Evolutionary conservation across 2,888 invertebrate species (phyloP), one percentile per base, ranked within the genome.

Genomic region (Helobdella robusta): DNA sequence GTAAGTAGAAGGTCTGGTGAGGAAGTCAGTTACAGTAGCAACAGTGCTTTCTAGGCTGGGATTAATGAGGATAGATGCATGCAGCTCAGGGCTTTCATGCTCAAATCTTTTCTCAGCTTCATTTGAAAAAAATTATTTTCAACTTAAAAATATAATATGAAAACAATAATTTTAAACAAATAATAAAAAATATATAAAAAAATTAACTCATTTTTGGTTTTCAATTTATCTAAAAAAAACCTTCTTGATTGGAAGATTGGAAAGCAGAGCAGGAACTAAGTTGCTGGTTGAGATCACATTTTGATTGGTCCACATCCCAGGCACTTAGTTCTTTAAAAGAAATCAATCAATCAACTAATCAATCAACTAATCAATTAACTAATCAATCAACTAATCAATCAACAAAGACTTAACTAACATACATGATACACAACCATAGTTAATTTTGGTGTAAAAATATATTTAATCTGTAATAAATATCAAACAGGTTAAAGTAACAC

Each of bases 221-320:
- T n/a, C n/a, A n/a, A n/a, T n/a, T n/a, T n/a, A n/a, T n/a, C n/a
- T n/a, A n/a, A n/a, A n/a, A n/a, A n/a, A n/a, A 48, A 40, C 64
- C 64, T 36, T 59, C 65, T 34, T 59, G 58, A 28, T n/a, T 23
- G 2, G 11, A 18, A 2, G 59, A 40, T n/a, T 60, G 44, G 50
- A 60, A 52, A 30, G 25, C 44, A 15, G 34, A 34, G 23, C 59
- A 36, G 20, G 65, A 46, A 15, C 48, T 46, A 18, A 65, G 15
- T n/a, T 65, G 44, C 35, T 65, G 60, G 35, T 52, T 60, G 34
- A 65, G 25, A 35, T 65, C 65, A 25, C 65, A 65, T 52, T 48
- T 59, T 32, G 65, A 59, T 23, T 25, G 11, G 15, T 65, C 65
- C 2, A 30, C 40, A 50, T 65, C 65, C 65, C 65, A 65, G 11